Evolutionary conservation across 2,888 invertebrate species (phyloP).

Genomic region (Campaea margaritaria): DNA sequence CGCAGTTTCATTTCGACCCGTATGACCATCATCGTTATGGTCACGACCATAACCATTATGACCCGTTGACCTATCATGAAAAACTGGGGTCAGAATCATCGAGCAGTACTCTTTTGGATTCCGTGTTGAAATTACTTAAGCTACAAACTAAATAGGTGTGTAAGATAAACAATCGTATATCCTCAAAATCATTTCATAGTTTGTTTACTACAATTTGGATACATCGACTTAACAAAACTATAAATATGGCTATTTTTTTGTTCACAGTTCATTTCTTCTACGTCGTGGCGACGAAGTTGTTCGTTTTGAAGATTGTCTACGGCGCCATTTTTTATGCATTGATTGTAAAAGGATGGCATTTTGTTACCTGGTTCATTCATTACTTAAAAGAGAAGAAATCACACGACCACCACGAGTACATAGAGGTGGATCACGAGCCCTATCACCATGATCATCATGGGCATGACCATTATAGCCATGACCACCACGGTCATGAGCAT

Average conservation of each 20-base stretch:
- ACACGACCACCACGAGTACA: constrained; percentile 57
- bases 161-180: constrained; percentile 7
- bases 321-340: constrained; percentile 70
- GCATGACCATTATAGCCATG: constrained; percentile 44
- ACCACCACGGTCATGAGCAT: constrained; percentile 28
- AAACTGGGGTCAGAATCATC: constrained; percentile 13
- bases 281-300: constrained; percentile 71
- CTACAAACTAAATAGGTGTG: constrained; percentile 43
- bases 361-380: constrained; percentile 72
- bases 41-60: constrained; percentile 30
- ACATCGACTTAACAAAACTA: not conserved
- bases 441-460: constrained; percentile 46
- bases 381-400: constrained; percentile 69
- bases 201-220: not conserved
- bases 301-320: constrained; percentile 72
- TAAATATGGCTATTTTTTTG: constrained; percentile 44
- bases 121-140: constrained; percentile 32
- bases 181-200: not conserved
- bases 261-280: constrained; percentile 77
- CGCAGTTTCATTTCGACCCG: constrained; percentile 35
- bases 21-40: constrained; percentile 37
- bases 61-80: constrained; percentile 6
- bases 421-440: constrained; percentile 58
- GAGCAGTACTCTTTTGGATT: constrained; percentile 25
- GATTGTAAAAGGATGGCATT: constrained; percentile 70